These are phyloP conservation scores for Creontiades dilutus DNA, from an alignment of 2,888 invertebrate species.

Conservation along the genomic window DNA sequence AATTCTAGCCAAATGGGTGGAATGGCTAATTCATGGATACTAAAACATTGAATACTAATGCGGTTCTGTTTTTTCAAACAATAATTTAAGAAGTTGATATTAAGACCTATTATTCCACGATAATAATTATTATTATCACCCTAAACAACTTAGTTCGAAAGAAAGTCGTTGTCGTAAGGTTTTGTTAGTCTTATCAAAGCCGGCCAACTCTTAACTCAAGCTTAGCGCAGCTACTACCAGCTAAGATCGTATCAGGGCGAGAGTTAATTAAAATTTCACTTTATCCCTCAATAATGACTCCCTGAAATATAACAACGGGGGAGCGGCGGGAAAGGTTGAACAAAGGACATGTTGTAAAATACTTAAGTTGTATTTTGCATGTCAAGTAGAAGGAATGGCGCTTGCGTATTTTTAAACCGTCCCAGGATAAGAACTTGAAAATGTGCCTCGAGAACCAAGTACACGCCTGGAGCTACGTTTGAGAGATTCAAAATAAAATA, in stretches of 20 bases:
- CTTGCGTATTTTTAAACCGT: neutral
- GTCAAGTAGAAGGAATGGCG: neutral
- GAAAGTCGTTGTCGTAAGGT: neutral
- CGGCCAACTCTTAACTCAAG: conserved; percentile 25
- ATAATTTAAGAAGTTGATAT: too few species aligned
- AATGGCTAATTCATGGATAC: too few species aligned
- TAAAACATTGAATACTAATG: too few species aligned
- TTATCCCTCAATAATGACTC: conserved; percentile 6
- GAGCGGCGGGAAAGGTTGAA: neutral
- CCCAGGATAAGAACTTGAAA: too few species aligned
- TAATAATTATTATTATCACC: neutral
- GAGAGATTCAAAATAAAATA: too few species aligned
- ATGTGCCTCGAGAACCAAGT: too few species aligned
- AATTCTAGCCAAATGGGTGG: too few species aligned
- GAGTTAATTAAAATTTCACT: conserved; percentile 35
- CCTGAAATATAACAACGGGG: conserved; percentile 16
- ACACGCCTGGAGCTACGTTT: too few species aligned
- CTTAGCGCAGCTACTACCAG: conserved; percentile 7
- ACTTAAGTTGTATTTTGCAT: conserved; percentile 5
- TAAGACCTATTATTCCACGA: too few species aligned
- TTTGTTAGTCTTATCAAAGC: conserved; percentile 2
- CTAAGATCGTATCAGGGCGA: neutral
- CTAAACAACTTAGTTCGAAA: neutral
- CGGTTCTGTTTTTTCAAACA: too few species aligned
- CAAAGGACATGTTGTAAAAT: neutral